Percentiles rank a stretch among this genome's conserved stretches.
These are phyloP conservation scores for Lasioglossum leucozonium DNA, from an alignment of 2,888 invertebrate species.

Conservation along the genomic window DNA sequence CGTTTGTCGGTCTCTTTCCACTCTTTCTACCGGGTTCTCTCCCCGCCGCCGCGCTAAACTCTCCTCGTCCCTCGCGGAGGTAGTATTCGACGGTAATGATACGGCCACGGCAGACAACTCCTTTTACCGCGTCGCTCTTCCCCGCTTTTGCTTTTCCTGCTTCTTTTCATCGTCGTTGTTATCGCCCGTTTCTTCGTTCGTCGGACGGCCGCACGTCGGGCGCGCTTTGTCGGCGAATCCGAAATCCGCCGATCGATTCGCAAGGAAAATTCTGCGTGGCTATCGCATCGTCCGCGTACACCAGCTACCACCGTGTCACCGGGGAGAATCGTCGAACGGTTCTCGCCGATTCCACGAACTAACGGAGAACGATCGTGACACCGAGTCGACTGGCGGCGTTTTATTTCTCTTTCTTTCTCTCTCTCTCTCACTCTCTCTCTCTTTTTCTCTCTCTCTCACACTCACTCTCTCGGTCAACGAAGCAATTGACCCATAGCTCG, in stretches of 20 bases:
- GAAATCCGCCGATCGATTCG: background rate
- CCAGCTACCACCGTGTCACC: background rate
- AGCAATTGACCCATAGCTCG: slow-evolving; percentile 64
- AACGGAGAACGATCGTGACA: slow-evolving; percentile 62
- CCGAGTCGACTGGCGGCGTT: slow-evolving; percentile 43
- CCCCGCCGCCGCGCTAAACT: slow-evolving; percentile 32
- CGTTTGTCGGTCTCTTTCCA: background rate
- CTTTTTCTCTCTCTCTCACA: slow-evolving; percentile 19
- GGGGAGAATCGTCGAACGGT: slow-evolving; percentile 32
- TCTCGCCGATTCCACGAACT: slow-evolving; percentile 48
- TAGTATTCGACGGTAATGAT: slow-evolving; percentile 71
- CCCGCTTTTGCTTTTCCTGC: slow-evolving; percentile 35
- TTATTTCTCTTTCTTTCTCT: slow-evolving; percentile 23
- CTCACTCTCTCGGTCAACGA: slow-evolving; percentile 57
- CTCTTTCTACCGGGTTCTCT: slow-evolving; percentile 7
- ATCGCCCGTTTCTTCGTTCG: slow-evolving; percentile 36
- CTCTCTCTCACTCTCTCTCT: slow-evolving; percentile 27
- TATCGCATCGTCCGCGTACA: background rate
- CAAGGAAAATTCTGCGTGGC: background rate
- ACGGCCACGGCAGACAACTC: slow-evolving; percentile 72
- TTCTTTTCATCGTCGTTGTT: slow-evolving; percentile 49
- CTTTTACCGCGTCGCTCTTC: slow-evolving; percentile 49
- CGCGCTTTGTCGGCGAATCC: slow-evolving; percentile 21
- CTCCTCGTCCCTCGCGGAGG: slow-evolving; percentile 56
- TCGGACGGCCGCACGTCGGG: background rate